Evolutionary conservation across 1,140 invertebrate species (phyloP), one percentile per base, ranked within the genome.

Genomic region (Macrosteles quadrilineatus): DNA sequence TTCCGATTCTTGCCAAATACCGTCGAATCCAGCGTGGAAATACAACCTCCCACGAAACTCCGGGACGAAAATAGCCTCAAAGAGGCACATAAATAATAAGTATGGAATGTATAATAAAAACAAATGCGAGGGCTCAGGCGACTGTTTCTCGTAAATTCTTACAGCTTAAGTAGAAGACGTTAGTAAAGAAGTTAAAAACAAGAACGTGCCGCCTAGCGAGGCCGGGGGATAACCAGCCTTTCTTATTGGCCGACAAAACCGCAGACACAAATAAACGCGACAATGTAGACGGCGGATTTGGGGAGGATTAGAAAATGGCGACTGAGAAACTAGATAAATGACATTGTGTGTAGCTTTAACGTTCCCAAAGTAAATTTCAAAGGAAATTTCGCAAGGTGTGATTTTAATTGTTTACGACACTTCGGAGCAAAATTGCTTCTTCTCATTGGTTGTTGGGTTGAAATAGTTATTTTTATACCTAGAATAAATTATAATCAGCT

Each of bases 21-120:
- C 32, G 32, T 4, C 4, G 32, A 36, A 36, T 36, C 32, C 4
- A 36, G n/a, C n/a, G 32, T 36, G 25, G 55, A 59, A 59, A 59
- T 59, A 59, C 2, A 59, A 59, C 23, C 23, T 25, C 55, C 55
- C 55, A 29, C 55, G 55, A 14, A n/a, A 59, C 55, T 29, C 55
- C 6, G 55, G 6, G 6, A 4, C 55, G 6, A 29, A 59, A 27
- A 27, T 59, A 59, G 12, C 21, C 55, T 59, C 55, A 59, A 59
- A 59, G 55, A 25, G 55, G 55, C 11, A 9, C 55, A 59, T 59
- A 59, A 59, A 59, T 59, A 59, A 59, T 59, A 59, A 59, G 55
- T 59, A 59, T 59, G 55, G 55, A 59, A 59, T 59, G 55, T 29
- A 59, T 59, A 59, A 59, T 59, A 59, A 59, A 59, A 59, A 59